phyloP scores from a whole-genome alignment of 2,113 vertebrate species.

The Chauna torquata region DNA sequence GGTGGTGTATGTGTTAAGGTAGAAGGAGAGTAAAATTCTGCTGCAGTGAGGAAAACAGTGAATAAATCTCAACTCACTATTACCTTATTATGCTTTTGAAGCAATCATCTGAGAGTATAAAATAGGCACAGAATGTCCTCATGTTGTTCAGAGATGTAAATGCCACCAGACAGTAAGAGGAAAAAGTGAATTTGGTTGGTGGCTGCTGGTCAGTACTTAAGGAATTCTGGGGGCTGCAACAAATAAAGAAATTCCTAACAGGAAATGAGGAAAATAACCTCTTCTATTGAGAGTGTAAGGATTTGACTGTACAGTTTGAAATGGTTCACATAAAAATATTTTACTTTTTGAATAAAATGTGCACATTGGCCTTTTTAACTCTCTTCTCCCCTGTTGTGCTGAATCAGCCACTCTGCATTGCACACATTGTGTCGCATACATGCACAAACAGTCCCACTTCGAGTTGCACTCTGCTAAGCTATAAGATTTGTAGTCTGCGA shows the following conservation, averaged over 20 bases:
- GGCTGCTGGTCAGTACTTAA: not conserved
- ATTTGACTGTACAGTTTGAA: not conserved
- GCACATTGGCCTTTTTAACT: not conserved
- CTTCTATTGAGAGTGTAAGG: not conserved
- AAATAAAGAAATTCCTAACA: not conserved
- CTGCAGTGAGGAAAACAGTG: not conserved
- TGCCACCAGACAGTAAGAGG: not conserved
- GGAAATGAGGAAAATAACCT: not conserved
- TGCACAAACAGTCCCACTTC: not conserved
- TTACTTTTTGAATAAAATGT: not conserved
- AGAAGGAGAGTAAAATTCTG: not conserved
- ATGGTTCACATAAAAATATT: not conserved
- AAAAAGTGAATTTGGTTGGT: not conserved
- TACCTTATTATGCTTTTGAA: not conserved
- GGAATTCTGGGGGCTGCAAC: not conserved
- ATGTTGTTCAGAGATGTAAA: not conserved
- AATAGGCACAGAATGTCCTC: not conserved
- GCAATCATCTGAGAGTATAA: not conserved
- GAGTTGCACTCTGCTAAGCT: not conserved
- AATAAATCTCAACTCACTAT: not conserved
- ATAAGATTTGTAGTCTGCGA: not conserved
- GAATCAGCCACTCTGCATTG: not conserved
- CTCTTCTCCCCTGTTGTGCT: not conserved
- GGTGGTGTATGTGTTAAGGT: not conserved
- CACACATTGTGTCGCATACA: not conserved